Percentiles rank a stretch among this genome's conserved stretches.
Evolutionary conservation across 2,113 vertebrate genomes (phyloP).

Genomic region (Sardina pilchardus): DNA sequence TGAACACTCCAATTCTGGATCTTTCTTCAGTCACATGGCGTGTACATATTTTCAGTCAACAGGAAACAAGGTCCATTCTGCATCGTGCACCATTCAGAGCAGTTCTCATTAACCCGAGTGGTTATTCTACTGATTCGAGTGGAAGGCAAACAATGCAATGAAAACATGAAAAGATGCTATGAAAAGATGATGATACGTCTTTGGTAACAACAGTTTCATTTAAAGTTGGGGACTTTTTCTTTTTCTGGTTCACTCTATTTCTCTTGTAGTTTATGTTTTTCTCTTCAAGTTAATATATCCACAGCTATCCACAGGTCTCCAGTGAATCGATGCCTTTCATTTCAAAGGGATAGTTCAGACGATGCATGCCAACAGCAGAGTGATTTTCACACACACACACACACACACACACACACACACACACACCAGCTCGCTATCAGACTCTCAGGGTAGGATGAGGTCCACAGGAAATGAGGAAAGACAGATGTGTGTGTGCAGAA

Average conservation of each 20-base stretch:
- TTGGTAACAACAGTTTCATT: too few species aligned
- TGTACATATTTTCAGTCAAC: not conserved
- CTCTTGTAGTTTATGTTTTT: not conserved
- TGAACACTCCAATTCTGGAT: not conserved
- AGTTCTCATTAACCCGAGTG: too few species aligned
- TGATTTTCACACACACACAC: not conserved
- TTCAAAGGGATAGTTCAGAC: not conserved
- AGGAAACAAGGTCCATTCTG: too few species aligned
- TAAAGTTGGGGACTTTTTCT: too few species aligned
- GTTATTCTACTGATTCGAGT: too few species aligned
- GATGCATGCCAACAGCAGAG: conserved; percentile 10
- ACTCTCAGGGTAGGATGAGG: conserved; percentile 1
- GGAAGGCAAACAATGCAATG: too few species aligned
- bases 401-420: not conserved
- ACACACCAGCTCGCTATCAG: not conserved
- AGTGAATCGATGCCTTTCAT: not conserved
- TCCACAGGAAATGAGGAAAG: conserved; percentile 12
- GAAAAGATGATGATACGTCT: too few species aligned
- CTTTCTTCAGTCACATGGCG: not conserved
- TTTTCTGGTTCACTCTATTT: not conserved
- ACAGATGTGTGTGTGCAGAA: conserved; percentile 1
- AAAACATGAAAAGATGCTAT: too few species aligned
- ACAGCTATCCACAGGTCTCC: not conserved
- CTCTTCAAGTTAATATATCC: not conserved
- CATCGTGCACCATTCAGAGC: too few species aligned